Base-by-base conservation (phyloP, 2,888 invertebrate species). In the Volucella inanis region DNA sequence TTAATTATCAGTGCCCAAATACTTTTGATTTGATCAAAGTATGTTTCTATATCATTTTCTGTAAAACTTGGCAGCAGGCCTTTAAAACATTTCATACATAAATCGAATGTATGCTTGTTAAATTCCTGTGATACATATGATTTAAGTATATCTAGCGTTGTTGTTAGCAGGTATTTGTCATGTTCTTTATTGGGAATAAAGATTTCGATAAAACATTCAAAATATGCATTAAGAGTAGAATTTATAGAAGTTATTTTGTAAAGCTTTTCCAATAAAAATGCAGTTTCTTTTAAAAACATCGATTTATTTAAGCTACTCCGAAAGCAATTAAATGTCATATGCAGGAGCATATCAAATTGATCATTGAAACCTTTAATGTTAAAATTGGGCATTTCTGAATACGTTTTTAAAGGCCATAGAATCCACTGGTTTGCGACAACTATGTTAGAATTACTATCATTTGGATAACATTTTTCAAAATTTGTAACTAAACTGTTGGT, bases 341-440 rank as follows among this genome's bases (percentile, higher is more conserved):
- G 62, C 3, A 81, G 41, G 11, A 72, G 8, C 0, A 87, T 87
- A 72, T 90, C 89, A 31, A 91, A 89, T 2, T 91, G 72, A 39
- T 90, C 89, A 0, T 89, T 87, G 57, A 90, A 90, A 0, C 85
- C 81, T 6, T 87, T 84, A 22, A 89, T 89, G 8, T 89, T 89
- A 55, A 86, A 82, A 12, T 31, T 70, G 1, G 49, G 55, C 4
- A 12, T 3, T 49, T 74, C 54, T 0, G 88, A 87, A 45, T 87
- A 88, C 0, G 88, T 87, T 11, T 90, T 89, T 9, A 92, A 62
- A 0, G 91, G 91, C 92, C 92, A 92, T 2, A 91, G 38, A 0
- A 91, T 87, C 91, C 91, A 92, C 0, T 87, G 87, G 61, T 90
- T 90, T 65, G 92, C 39, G 2, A 55, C 39, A 31, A 61, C 50